A percentile compares a stretch with the other conserved stretches of the same genome.
phyloP scores from a whole-genome alignment of 2,113 vertebrate genomes.

The Nyctereutes procyonoides region DNA sequence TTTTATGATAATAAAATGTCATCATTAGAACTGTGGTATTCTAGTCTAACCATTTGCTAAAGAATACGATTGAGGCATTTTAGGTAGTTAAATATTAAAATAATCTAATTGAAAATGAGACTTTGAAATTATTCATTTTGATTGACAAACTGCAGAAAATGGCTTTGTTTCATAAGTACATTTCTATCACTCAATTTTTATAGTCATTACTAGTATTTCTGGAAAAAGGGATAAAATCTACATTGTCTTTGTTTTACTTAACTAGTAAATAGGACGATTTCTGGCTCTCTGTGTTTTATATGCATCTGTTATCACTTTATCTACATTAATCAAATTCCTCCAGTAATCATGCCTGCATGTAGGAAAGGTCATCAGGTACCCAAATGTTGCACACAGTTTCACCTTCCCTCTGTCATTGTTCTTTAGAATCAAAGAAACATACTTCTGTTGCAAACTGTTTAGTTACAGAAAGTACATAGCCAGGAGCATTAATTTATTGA shows the following conservation, averaged over 20 bases:
- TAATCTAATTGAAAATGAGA: slow-evolving; percentile 80
- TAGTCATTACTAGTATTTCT: not conserved
- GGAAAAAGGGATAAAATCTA: slow-evolving; percentile 12
- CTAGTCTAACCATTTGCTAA: slow-evolving; percentile 72
- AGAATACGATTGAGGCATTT: slow-evolving; percentile 76
- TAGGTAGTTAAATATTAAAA: slow-evolving; percentile 80
- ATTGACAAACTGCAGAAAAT: slow-evolving; percentile 75
- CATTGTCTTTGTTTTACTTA: slow-evolving; percentile 36
- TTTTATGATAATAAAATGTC: slow-evolving; percentile 81
- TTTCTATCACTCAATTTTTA: slow-evolving; percentile 45
- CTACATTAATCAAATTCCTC: slow-evolving; percentile 45
- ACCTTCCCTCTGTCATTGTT: not conserved
- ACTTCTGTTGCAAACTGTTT: not conserved
- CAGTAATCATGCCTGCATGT: not conserved
- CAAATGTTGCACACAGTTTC: not conserved
- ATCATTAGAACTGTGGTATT: slow-evolving; percentile 70
- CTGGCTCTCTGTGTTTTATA: not conserved
- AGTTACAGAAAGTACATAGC: not conserved
- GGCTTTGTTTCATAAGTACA: slow-evolving; percentile 53
- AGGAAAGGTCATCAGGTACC: not conserved
- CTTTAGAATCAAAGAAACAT: slow-evolving; percentile 21
- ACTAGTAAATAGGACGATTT: slow-evolving; percentile 17
- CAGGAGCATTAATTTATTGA: not conserved
- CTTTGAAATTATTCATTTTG: slow-evolving; percentile 76
- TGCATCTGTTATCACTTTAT: not conserved